These are phyloP conservation scores for Struthio camelus DNA, from an alignment of 2,113 vertebrate genomes.

Conservation along the genomic window DNA sequence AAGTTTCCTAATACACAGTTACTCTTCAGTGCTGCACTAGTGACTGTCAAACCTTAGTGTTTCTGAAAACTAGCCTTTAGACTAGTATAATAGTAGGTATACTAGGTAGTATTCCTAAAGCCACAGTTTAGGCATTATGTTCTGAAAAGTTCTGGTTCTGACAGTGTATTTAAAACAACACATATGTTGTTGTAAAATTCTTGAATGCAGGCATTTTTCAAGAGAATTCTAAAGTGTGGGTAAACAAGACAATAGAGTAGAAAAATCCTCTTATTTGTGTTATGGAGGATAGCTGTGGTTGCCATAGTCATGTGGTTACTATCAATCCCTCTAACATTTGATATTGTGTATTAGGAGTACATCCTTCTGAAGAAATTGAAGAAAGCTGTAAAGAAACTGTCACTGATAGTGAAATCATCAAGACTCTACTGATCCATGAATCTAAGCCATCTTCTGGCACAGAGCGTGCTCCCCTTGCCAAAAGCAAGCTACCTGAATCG, in stretches of 20 bases:
- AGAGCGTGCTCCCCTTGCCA: not conserved
- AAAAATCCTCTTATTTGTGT: not conserved
- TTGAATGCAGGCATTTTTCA: not conserved
- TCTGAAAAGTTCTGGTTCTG: not conserved
- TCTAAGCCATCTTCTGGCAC: not conserved
- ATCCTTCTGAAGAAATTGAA: not conserved
- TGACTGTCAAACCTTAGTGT: not conserved
- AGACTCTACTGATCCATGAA: slow-evolving; percentile 68
- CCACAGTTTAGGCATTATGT: not conserved
- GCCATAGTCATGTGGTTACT: not conserved
- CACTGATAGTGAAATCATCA: slow-evolving; percentile 57
- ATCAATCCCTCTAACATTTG: not conserved
- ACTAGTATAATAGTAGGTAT: not conserved
- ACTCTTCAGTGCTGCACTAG: not conserved
- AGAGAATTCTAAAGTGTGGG: not conserved
- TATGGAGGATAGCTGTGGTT: not conserved
- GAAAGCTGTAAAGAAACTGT: not conserved
- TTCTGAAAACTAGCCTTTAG: not conserved
- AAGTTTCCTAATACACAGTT: not conserved
- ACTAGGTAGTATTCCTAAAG: not conserved
- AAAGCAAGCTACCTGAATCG: not conserved
- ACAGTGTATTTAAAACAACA: too few species aligned
- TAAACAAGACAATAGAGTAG: not conserved
- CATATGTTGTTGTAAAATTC: not conserved
- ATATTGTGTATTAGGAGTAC: not conserved